A percentile compares a stretch with the other conserved stretches of the same genome.
Evolutionary conservation across 2,888 invertebrate genomes (phyloP).

Genomic region (Ormyrus thymus): DNA sequence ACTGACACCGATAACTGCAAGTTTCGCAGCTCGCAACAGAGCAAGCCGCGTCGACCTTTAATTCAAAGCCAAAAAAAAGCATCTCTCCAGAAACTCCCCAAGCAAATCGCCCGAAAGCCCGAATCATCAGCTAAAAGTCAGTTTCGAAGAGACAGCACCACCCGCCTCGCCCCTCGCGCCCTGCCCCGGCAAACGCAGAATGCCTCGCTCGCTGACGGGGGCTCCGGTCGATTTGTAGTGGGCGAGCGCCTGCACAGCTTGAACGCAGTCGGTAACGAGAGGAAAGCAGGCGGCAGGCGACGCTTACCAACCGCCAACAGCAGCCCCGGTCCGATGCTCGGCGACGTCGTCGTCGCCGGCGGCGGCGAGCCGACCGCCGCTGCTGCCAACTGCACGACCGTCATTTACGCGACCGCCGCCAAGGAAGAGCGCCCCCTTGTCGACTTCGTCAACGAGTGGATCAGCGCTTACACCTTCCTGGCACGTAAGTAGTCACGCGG

Average conservation of each 20-base stretch:
- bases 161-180: too few relatives aligned
- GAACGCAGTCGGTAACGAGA: conserved; percentile 65
- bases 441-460: conserved; percentile 84
- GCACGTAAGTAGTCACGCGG: conserved; percentile 80
- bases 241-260: conserved; percentile 67
- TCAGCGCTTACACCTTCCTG: conserved; percentile 81
- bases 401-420: conserved; percentile 69
- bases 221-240: conserved; percentile 60
- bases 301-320: conserved; percentile 57
- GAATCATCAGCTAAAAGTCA: too few relatives aligned
- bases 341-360: background rate
- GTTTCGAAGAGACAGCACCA: too few relatives aligned
- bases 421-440: conserved; percentile 76
- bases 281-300: conserved; percentile 61
- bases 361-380: background rate
- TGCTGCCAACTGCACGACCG: conserved; percentile 73
- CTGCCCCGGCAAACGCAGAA: too few relatives aligned
- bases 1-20: too few relatives aligned
- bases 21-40: too few relatives aligned
- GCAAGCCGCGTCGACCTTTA: too few relatives aligned
- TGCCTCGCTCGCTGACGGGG: background rate
- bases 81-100: too few relatives aligned
- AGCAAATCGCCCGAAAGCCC: too few relatives aligned
- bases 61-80: too few relatives aligned
- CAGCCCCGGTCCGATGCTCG: conserved; percentile 6